A percentile compares a stretch with the other conserved stretches of the same genome.
phyloP scores from a whole-genome alignment of 2,888 invertebrate genomes.

The Aporophyla nigra region DNA sequence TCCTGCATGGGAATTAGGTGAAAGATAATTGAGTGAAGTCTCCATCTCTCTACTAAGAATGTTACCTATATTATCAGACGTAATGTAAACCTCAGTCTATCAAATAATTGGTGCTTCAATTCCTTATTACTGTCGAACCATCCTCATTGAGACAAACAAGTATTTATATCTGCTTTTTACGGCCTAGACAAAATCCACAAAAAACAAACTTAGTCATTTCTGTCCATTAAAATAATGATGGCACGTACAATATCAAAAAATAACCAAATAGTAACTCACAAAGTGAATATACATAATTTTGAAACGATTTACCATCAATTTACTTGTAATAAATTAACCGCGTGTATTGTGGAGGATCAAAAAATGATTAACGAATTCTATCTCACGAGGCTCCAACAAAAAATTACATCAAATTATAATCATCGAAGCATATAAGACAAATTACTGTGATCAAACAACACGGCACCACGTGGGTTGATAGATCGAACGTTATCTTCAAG shows the following conservation, averaged over 20 bases:
- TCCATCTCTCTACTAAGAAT: neutral
- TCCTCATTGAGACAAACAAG: neutral
- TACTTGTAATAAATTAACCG: slow-evolving; percentile 58
- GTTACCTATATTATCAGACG: neutral
- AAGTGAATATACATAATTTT: slow-evolving; percentile 47
- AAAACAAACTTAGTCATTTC: neutral
- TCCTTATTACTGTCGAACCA: neutral
- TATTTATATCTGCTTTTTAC: neutral
- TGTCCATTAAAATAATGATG: slow-evolving; percentile 12
- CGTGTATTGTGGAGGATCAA: slow-evolving; percentile 51
- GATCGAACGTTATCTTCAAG: slow-evolving; percentile 80
- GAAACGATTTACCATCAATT: slow-evolving; percentile 62
- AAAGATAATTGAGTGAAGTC: neutral
- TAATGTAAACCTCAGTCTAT: neutral
- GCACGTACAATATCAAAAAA: slow-evolving; percentile 30
- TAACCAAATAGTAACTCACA: slow-evolving; percentile 32
- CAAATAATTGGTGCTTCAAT: neutral
- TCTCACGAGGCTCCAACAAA: slow-evolving; percentile 63
- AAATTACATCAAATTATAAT: slow-evolving; percentile 76
- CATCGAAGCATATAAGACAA: slow-evolving; percentile 85
- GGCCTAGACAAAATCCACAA: neutral
- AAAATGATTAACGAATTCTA: slow-evolving; percentile 65
- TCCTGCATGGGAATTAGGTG: neutral
- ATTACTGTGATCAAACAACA: slow-evolving; percentile 84
- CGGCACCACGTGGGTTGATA: slow-evolving; percentile 88